Evolutionary conservation across 2,797 vertebrate genomes (phyloP).

Genomic region (Dromococcyx pavoninus): DNA sequence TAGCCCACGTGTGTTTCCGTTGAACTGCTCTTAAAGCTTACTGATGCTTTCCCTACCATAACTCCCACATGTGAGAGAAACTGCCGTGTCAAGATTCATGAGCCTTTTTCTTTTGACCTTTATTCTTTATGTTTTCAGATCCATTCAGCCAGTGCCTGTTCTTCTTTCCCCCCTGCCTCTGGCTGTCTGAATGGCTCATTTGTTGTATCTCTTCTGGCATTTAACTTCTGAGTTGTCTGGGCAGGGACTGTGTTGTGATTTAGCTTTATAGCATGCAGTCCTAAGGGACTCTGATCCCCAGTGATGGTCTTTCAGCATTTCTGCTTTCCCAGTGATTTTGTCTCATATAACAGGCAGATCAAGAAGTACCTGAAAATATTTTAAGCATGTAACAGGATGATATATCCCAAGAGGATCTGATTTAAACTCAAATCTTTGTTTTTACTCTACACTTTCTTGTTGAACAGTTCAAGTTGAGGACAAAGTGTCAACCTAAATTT

Average conservation of each 20-base stretch:
- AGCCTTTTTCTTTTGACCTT: neutral
- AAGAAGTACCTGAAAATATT: neutral
- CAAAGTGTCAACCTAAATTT: slow-evolving; percentile 16
- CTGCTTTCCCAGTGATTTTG: neutral
- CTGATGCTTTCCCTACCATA: neutral
- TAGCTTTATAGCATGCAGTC: neutral
- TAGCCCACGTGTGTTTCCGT: neutral
- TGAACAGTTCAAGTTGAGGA: slow-evolving; percentile 27
- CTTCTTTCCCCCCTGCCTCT: neutral
- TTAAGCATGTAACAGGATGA: neutral
- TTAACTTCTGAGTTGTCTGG: neutral
- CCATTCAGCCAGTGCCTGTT: neutral
- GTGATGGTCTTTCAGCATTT: neutral
- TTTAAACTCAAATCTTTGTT: neutral
- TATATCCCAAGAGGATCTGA: neutral
- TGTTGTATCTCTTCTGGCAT: neutral
- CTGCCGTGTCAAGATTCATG: fast-evolving
- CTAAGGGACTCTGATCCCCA: neutral
- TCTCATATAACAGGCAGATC: neutral
- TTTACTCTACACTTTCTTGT: neutral
- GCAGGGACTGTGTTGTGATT: neutral
- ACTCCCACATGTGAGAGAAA: neutral
- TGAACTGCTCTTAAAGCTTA: neutral
- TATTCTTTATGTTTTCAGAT: neutral
- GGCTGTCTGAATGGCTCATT: neutral